These are phyloP conservation scores for Samia ricini DNA, from an alignment of 1,140 invertebrate genomes.

Conservation along the genomic window DNA sequence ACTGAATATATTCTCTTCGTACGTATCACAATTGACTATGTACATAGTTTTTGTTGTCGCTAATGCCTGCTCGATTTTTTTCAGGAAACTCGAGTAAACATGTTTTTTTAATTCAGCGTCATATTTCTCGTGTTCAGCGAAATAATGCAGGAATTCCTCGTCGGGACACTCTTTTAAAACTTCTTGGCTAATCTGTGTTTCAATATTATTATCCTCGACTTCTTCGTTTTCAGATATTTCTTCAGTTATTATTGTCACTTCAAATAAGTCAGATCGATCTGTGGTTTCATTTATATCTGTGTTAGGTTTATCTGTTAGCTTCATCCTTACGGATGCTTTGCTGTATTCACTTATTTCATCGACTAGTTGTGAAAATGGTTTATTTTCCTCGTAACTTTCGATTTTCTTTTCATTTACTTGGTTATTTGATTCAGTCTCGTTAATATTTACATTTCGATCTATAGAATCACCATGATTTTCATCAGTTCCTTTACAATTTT, in stretches of 20 bases:
- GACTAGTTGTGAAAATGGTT: constrained; percentile 26
- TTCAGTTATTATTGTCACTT: constrained; percentile 49
- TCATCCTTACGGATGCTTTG: constrained; percentile 18
- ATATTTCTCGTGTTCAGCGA: constrained; percentile 56
- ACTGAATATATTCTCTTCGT: constrained; percentile 57
- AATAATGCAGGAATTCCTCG: constrained; percentile 41
- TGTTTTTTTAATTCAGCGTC: constrained; percentile 52
- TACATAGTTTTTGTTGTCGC: constrained; percentile 41
- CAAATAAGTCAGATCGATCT: constrained; percentile 35
- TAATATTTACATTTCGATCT: not conserved
- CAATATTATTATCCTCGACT: constrained; percentile 15
- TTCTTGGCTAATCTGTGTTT: constrained; percentile 3
- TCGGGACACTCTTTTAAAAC: constrained; percentile 5
- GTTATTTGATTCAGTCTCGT: constrained; percentile 7
- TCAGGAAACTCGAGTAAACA: constrained; percentile 46
- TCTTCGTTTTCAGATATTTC: constrained; percentile 49
- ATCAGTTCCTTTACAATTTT: not conserved
- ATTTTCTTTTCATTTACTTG: constrained; percentile 8
- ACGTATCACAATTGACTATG: constrained; percentile 62
- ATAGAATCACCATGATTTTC: not conserved
- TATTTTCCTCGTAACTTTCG: constrained; percentile 28
- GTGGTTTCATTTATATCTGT: constrained; percentile 17
- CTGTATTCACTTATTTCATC: constrained; percentile 25
- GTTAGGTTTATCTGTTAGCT: constrained; percentile 6
- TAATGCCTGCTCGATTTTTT: constrained; percentile 29